Conservation (phyloP, 1,140 invertebrate species). For the Neomicropteryx cornuta region DNA sequence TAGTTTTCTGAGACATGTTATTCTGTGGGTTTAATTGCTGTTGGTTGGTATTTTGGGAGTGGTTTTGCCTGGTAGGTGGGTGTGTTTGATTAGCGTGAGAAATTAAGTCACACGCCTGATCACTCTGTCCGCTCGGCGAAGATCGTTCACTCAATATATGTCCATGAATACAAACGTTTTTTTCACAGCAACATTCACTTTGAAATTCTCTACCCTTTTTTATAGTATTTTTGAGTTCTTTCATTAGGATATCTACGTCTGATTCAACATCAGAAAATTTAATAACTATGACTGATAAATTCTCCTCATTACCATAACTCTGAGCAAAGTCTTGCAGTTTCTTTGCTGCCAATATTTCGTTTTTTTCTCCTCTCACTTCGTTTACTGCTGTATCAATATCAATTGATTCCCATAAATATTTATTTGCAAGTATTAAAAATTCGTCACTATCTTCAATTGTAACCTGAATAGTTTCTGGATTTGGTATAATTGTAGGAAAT, state of each 20-base stretch:
- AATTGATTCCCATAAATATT: constrained; percentile 66
- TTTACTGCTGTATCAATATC: constrained; percentile 60
- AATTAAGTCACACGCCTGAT: constrained; percentile 44
- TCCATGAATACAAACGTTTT: no score
- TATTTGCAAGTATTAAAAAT: constrained; percentile 69
- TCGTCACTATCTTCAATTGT: constrained; percentile 68
- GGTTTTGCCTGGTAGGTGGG: constrained; percentile 24
- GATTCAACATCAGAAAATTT: constrained; percentile 50
- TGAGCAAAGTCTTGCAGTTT: constrained; percentile 70
- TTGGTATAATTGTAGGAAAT: constrained; percentile 54
- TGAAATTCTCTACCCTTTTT: constrained; percentile 35
- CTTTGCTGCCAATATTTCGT: constrained; percentile 68
- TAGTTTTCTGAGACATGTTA: constrained; percentile 29
- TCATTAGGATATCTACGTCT: constrained; percentile 63
- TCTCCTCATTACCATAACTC: constrained; percentile 70
- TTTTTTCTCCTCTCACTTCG: constrained; percentile 62
- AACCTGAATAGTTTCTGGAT: constrained; percentile 64
- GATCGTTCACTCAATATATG: constrained; percentile 61
- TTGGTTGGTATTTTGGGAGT: no score
- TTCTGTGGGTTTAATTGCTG: constrained; percentile 32
- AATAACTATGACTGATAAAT: constrained; percentile 66
- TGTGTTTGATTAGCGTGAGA: no score
- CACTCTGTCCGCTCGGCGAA: constrained; percentile 74
- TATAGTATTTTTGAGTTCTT: constrained; percentile 61
- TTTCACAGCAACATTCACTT: constrained; percentile 49